phyloP scores from a whole-genome alignment of 2,888 invertebrate species.

The Morpho deidamia region DNA sequence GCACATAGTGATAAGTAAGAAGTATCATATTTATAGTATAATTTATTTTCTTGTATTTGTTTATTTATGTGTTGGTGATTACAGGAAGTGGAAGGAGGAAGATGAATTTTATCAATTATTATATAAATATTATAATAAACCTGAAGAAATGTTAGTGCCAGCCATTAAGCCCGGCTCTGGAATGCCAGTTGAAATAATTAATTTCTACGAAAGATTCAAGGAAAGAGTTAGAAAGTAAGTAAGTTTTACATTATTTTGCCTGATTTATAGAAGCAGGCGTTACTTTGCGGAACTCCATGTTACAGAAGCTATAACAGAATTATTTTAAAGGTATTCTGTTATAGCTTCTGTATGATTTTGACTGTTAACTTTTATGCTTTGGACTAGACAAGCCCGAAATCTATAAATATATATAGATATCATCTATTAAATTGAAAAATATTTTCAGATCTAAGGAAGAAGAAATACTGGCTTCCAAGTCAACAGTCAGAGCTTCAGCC shows the following conservation, averaged over 20 bases:
- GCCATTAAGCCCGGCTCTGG: slow-evolving; percentile 50
- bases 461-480: slow-evolving; percentile 39
- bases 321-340: too few species aligned
- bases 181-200: slow-evolving; percentile 44
- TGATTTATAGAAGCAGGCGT: too few species aligned
- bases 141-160: slow-evolving; percentile 63
- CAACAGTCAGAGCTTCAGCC: slow-evolving; percentile 20
- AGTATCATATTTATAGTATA: not conserved
- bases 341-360: too few species aligned
- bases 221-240: slow-evolving; percentile 47
- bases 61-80: not conserved
- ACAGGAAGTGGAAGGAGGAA: slow-evolving; percentile 55
- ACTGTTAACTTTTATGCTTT: too few species aligned
- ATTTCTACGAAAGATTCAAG: slow-evolving; percentile 47
- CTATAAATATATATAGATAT: too few species aligned
- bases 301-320: too few species aligned
- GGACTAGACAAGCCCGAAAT: too few species aligned
- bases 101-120: slow-evolving; percentile 58
- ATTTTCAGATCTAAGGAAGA: slow-evolving; percentile 42
- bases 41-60: not conserved
- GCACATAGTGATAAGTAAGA: slow-evolving; percentile 82
- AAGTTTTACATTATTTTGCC: not conserved
- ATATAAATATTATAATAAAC: slow-evolving; percentile 61
- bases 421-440: too few species aligned
- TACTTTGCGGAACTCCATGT: too few species aligned